Evolutionary conservation across 2,888 invertebrate species (phyloP).

Genomic region (Drosophila melanosoma): DNA sequence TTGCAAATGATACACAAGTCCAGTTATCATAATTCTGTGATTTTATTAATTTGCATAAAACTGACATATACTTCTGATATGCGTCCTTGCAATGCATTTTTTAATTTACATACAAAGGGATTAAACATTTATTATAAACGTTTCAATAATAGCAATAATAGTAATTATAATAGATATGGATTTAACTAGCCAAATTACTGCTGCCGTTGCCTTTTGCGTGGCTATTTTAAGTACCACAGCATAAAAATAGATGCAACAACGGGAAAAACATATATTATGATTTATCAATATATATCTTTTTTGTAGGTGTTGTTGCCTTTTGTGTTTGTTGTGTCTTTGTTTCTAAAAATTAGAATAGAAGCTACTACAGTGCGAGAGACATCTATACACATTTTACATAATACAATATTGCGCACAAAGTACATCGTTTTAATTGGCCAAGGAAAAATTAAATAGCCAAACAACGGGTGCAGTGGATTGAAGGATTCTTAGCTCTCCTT

Average conservation of each 20-base stretch:
- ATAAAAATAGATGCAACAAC: constrained; percentile 58
- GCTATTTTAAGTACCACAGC: constrained; percentile 75
- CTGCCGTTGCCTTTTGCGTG: constrained; percentile 56
- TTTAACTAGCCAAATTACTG: constrained; percentile 67
- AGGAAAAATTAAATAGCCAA: constrained; percentile 21
- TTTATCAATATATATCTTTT: constrained; percentile 33
- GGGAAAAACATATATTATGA: constrained; percentile 59
- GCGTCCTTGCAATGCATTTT: constrained; percentile 60
- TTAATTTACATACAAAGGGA: constrained; percentile 77
- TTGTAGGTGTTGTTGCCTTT: constrained; percentile 30
- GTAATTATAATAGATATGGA: constrained; percentile 66
- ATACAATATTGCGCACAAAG: constrained; percentile 53
- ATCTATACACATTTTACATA: constrained; percentile 69
- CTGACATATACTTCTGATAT: constrained; percentile 57
- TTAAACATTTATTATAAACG: constrained; percentile 70
- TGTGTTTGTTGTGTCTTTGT: constrained; percentile 32
- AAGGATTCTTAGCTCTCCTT: constrained; percentile 11
- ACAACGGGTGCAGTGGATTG: constrained; percentile 53
- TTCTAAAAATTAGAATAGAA: constrained; percentile 42
- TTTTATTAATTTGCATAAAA: constrained; percentile 75
- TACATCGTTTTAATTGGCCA: constrained; percentile 44
- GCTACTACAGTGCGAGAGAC: constrained; percentile 47
- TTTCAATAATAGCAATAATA: constrained; percentile 67
- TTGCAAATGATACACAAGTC: background rate
- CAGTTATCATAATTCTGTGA: constrained; percentile 6